Percentiles rank a stretch among this genome's conserved stretches.
Evolutionary conservation across 2,888 invertebrate species (phyloP).

Genomic region (Drosophila algonquin): DNA sequence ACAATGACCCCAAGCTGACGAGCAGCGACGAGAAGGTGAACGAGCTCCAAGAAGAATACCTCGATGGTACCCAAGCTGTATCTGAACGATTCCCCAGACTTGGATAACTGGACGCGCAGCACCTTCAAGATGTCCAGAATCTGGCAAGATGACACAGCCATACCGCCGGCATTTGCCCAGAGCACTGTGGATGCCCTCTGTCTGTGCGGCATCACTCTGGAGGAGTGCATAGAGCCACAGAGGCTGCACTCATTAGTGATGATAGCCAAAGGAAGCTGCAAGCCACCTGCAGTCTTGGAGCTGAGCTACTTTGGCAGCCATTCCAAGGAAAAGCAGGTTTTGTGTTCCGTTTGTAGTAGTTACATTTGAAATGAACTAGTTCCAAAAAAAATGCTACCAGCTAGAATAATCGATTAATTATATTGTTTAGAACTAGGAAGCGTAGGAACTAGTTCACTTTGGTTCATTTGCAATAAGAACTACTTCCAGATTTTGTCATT

Average conservation of each 20-base stretch:
- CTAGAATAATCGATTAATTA: too few relatives aligned
- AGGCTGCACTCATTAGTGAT: slow-evolving; percentile 85
- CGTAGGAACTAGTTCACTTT: too few relatives aligned
- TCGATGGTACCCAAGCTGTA: slow-evolving; percentile 84
- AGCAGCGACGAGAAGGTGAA: too few relatives aligned
- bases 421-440: too few relatives aligned
- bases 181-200: slow-evolving; percentile 86
- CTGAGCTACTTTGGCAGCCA: too few relatives aligned
- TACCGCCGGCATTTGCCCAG: slow-evolving; percentile 89
- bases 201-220: slow-evolving; percentile 76
- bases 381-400: too few relatives aligned
- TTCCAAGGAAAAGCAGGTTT: too few relatives aligned
- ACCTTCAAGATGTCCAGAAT: slow-evolving; percentile 89
- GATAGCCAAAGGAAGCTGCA: slow-evolving; percentile 71
- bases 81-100: slow-evolving; percentile 84
- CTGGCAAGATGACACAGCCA: slow-evolving; percentile 89
- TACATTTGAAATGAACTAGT: too few relatives aligned
- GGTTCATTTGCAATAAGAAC: too few relatives aligned
- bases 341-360: too few relatives aligned
- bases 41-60: slow-evolving; percentile 83
- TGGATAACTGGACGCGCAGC: slow-evolving; percentile 86
- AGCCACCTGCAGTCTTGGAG: too few relatives aligned
- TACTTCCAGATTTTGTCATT: too few relatives aligned
- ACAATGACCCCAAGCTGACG: slow-evolving; percentile 82
- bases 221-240: slow-evolving; percentile 86